These are phyloP conservation scores for Cyprinella venusta DNA, from an alignment of 2,797 vertebrate species.

Conservation along the genomic window DNA sequence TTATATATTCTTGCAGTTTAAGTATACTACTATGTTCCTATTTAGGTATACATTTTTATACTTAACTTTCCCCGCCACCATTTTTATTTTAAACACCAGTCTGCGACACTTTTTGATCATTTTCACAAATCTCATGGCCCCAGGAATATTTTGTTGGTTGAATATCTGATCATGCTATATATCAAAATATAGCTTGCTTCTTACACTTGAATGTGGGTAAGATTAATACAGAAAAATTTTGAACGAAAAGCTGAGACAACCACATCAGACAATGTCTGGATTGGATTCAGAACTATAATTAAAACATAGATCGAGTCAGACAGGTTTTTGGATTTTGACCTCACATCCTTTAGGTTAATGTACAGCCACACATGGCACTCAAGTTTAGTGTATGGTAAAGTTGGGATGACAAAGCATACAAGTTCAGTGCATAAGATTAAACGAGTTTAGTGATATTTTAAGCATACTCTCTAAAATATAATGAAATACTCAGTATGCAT, in stretches of 20 bases:
- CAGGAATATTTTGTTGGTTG: not conserved
- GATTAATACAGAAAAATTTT: too few relatives aligned
- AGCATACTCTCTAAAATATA: not conserved
- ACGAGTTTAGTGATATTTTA: not conserved
- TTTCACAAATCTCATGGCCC: not conserved
- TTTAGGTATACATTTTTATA: not conserved
- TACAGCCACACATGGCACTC: not conserved
- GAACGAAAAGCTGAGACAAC: too few relatives aligned
- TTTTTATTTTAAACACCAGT: too few relatives aligned
- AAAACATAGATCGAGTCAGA: not conserved
- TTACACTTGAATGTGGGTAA: not conserved
- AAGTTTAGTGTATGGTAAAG: not conserved
- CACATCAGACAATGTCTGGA: too few relatives aligned
- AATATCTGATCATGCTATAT: not conserved
- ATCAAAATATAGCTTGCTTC: not conserved
- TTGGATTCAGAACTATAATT: not conserved
- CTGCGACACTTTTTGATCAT: too few relatives aligned
- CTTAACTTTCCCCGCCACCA: too few relatives aligned
- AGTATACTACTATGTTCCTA: not conserved
- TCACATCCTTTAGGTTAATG: not conserved
- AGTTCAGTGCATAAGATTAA: not conserved
- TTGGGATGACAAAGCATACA: not conserved
- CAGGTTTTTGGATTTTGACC: slow-evolving; percentile 20
- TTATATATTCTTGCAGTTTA: not conserved
- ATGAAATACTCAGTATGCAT: not conserved